Base-by-base conservation (phyloP, 2,888 invertebrate species). In the Pimpla rufipes region DNA sequence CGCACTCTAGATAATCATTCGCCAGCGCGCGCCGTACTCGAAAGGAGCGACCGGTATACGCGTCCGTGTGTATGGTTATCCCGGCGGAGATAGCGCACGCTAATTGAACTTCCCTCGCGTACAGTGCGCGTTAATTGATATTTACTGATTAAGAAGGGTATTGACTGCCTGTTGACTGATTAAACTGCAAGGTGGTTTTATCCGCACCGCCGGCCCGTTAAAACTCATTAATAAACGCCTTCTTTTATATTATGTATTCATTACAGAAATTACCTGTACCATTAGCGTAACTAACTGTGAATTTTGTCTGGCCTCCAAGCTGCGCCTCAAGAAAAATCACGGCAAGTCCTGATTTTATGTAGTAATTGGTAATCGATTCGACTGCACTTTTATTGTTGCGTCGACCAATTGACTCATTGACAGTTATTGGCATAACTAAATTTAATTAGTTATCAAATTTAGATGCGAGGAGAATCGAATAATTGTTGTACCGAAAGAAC, bases 171-270 rank as follows among this genome's bases (percentile, higher is more conserved):
- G 75, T 75, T 66, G 64, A 74, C 18, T 23, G 64, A 52, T 75
- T 75, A 55, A 64, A 50, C 62, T 50, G 37, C 37, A 23, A 0
- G 13, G 16, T n/a, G 52, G 18, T 2, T 18, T n/a, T 59, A 40
- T 35, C 16, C 64, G 52, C 37, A 52, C 37, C 23, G 64, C 64
- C 64, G 40, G 21, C 74, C 52, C 52, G 74, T 75, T 75, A 29
- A 85, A 86, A 85, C 86, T 29, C 86, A 76, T 84, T 70, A 73
- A 57, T 47, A 50, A 76, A 59, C 81, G 77, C n/a, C 18, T 18
- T 76, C 74, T 83, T 83, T 81, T 79, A 83, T 83, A 80, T 82
- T 13, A 21, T 6, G n/a, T 55, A 55, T 55, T 70, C 13, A 40
- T 70, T 70, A n/a, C 13, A 13, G 18, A 21, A 37, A 52, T 8